A percentile compares a stretch with the other conserved stretches of the same genome.
Conservation (phyloP, 1,140 invertebrate genomes). For the Saccostrea glomerata region DNA sequence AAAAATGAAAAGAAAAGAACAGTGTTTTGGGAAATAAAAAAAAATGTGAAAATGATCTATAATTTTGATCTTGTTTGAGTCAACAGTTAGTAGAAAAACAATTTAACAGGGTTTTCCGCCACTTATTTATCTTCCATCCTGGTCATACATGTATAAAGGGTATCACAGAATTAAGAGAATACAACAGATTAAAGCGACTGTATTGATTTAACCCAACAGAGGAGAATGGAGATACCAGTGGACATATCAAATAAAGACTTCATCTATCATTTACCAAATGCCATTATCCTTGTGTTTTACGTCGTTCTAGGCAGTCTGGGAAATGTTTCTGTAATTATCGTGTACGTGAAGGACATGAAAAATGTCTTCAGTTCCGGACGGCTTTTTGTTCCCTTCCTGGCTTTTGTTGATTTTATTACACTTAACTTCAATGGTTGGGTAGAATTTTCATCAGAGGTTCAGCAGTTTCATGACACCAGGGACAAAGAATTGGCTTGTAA, state of each 20-base stretch:
- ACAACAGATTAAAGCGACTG: too few relatives aligned
- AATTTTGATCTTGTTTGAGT: neutral
- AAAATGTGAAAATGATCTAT: too few relatives aligned
- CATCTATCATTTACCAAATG: neutral
- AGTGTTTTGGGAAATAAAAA: too few relatives aligned
- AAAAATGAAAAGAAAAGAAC: too few relatives aligned
- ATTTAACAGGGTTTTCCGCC: neutral
- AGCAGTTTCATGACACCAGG: neutral
- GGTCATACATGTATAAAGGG: neutral
- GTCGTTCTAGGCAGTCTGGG: neutral
- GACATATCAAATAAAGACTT: neutral
- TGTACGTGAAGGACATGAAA: neutral
- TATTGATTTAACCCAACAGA: neutral
- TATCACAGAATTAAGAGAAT: neutral
- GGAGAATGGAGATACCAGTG: neutral
- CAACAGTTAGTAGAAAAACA: neutral
- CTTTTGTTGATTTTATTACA: neutral
- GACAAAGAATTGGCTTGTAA: neutral
- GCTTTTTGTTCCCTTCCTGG: neutral
- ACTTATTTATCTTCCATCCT: neutral
- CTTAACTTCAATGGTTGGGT: neutral
- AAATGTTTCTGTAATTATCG: neutral
- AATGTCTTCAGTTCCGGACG: neutral
- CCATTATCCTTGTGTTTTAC: neutral
- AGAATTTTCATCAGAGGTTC: neutral